Evolutionary conservation across 2,113 vertebrate genomes (phyloP), one percentile per base, ranked within the genome.

Genomic region (Oceanites oceanicus): DNA sequence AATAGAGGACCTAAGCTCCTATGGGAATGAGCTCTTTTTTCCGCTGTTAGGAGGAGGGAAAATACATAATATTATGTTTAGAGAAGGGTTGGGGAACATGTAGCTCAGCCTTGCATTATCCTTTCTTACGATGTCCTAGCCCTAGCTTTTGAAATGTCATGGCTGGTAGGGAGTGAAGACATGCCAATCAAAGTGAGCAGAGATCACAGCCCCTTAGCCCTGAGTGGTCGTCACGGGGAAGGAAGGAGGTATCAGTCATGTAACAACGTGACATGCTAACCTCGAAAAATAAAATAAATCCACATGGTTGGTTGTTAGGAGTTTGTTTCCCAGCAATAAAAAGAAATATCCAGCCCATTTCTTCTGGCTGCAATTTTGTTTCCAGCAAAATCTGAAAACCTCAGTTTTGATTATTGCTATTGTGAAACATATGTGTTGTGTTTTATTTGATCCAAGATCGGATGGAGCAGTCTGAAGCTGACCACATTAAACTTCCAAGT

Each of bases 391-490:
- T 78, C 21, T 45, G 63, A 73, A 92, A 81, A 62, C 44, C 36
- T 92, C 55, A 11, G 25, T 92, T 96, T 87, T 89, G 74, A 86
- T 94, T 90, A 88, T 70, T 92, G 76, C 81, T 86, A 4, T 66
- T 86, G 76, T 77, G 65, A 88, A 91, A 77, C 44, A 22, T 50
- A 18, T 25, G 13, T 89, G 40, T 73, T 88, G 45, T 68, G 50
- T 93, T 96, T 96, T 90, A 90, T 94, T 96, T 91, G 83, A 75
- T 91, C 66, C 47, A 32, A 72, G 78, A 78, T 88, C 1, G 1
- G 70, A 77, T 82, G 59, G 50, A 93, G 27, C 34, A 59, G 38
- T 61, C 73, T 96, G 94, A 74, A 88, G 78, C 72, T 70, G 82
- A 96, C 92, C 81, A 62, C 34, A 65, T 94, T 88, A 95, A 75